Conservation (phyloP, 1,140 invertebrate species). For the Euwallacea fornicatus region DNA sequence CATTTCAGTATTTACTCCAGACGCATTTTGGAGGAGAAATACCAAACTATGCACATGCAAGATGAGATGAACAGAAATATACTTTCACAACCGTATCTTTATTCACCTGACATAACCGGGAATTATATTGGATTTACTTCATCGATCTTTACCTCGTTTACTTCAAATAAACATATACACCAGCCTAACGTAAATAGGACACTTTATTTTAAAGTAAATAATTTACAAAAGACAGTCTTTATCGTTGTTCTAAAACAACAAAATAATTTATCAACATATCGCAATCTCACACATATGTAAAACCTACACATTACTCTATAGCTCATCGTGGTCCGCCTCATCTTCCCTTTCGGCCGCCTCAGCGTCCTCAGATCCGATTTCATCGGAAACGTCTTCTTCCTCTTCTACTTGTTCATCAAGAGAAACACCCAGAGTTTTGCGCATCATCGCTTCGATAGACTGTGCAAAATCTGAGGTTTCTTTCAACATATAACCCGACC, state of each 20-base stretch:
- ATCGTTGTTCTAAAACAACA: conserved; percentile 29
- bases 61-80: no score
- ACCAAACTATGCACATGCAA: no score
- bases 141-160: no score
- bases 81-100: no score
- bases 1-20: no score
- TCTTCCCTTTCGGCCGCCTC: conserved; percentile 51
- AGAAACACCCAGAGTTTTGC: conserved; percentile 79
- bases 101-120: no score
- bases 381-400: conserved; percentile 57
- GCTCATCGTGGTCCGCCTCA: conserved; percentile 55
- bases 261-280: conserved; percentile 8
- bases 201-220: conserved; percentile 34
- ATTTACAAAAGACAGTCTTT: conserved; percentile 34
- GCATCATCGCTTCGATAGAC: conserved; percentile 84
- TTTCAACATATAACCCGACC: conserved; percentile 83
- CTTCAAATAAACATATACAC: no score
- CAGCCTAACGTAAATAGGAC: conserved; percentile 11
- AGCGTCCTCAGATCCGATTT: conserved; percentile 50
- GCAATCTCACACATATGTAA: conserved; percentile 24
- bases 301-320: conserved; percentile 44
- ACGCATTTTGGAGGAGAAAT: no score
- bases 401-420: conserved; percentile 70
- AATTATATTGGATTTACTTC: no score
- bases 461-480: conserved; percentile 87